Evolutionary conservation across 1,140 invertebrate genomes (phyloP).

Genomic region (Caerostris extrusa): DNA sequence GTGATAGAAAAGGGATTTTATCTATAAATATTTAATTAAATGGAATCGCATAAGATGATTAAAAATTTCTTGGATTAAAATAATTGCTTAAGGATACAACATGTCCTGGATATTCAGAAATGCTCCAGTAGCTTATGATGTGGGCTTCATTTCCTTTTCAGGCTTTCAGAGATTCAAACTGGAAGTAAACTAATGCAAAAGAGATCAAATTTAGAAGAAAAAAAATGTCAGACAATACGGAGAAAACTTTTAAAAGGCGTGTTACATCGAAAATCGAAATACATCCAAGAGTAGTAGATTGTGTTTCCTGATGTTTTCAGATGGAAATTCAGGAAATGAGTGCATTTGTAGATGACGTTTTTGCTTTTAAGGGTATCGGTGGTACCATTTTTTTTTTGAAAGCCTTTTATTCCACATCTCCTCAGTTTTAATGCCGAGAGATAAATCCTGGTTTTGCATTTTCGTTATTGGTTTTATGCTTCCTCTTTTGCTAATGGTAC

Average conservation of each 20-base stretch:
- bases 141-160: neutral
- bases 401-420: neutral
- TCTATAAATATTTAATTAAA: no score
- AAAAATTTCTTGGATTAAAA: neutral
- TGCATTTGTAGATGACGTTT: neutral
- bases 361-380: neutral
- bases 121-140: neutral
- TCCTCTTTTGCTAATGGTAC: neutral
- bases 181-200: neutral
- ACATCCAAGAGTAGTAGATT: neutral
- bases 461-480: neutral
- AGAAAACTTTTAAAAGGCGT: neutral
- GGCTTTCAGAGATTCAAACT: neutral
- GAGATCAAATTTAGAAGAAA: neutral
- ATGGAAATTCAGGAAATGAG: conserved; percentile 4
- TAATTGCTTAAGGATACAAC: neutral
- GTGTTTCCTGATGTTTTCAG: neutral
- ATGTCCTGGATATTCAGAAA: neutral
- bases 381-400: neutral
- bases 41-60: neutral
- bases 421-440: neutral
- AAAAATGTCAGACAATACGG: neutral
- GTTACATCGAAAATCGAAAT: neutral
- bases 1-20: no score
- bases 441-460: neutral